A percentile compares a stretch with the other conserved stretches of the same genome.
Evolutionary conservation across 2,113 vertebrate species (phyloP).

Genomic region (Parus major): DNA sequence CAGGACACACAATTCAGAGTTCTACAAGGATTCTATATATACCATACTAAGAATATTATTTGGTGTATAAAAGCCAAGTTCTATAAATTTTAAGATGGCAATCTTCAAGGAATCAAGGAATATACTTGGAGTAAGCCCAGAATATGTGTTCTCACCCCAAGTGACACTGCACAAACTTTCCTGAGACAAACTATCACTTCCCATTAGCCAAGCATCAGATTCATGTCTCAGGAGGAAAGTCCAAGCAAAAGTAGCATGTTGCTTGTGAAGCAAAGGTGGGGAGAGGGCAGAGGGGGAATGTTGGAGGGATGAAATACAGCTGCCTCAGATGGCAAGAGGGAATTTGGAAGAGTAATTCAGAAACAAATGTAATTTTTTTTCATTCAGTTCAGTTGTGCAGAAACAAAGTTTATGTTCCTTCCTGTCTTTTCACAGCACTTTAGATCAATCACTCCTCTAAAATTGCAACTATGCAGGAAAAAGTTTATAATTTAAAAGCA

Average conservation of each 20-base stretch:
- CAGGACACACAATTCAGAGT: not conserved
- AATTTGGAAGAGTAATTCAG: not conserved
- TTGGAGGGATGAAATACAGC: not conserved
- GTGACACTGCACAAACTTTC: not conserved
- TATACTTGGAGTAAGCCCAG: not conserved
- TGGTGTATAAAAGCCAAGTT: not conserved
- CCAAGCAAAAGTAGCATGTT: not conserved
- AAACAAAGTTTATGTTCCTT: not conserved
- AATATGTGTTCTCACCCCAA: not conserved
- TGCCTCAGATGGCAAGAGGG: not conserved
- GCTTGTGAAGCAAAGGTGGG: not conserved
- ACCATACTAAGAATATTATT: not conserved
- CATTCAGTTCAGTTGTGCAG: not conserved
- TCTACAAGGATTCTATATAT: not conserved
- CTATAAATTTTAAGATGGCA: not conserved
- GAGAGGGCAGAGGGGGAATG: not conserved
- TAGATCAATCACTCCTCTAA: not conserved
- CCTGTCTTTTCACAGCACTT: not conserved
- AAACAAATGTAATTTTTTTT: not conserved
- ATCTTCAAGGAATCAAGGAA: not conserved
- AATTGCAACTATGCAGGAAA: not conserved
- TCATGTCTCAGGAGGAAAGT: not conserved
- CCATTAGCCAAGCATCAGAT: not conserved
- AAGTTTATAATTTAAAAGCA: not conserved
- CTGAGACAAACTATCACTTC: not conserved